phyloP scores from a whole-genome alignment of 2,888 invertebrate species.

The Ophonus ardosiacus region DNA sequence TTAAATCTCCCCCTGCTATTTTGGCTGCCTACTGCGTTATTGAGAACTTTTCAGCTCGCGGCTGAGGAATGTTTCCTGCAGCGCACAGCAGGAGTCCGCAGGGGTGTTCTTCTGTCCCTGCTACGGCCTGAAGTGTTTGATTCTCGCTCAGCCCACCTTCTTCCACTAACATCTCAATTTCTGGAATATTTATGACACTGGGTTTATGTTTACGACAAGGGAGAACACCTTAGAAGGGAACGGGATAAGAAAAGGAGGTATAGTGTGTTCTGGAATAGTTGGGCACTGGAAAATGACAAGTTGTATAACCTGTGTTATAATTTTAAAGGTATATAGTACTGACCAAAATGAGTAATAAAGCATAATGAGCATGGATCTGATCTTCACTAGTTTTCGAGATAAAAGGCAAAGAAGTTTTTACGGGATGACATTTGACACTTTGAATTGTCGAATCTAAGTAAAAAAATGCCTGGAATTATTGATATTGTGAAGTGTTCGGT shows the following conservation, averaged over 20 bases:
- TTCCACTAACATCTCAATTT: slow-evolving; percentile 53
- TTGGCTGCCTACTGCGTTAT: not conserved
- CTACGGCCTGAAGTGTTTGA: slow-evolving; percentile 48
- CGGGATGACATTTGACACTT: too few relatives aligned
- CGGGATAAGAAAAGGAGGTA: not conserved
- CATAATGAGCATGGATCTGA: too few relatives aligned
- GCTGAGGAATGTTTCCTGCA: slow-evolving; percentile 11
- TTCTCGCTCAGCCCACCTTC: slow-evolving; percentile 35
- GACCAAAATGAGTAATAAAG: too few relatives aligned
- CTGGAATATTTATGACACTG: slow-evolving; percentile 51
- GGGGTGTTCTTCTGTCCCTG: slow-evolving; percentile 8
- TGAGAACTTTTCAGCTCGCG: not conserved
- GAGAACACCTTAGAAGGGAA: not conserved
- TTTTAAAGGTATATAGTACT: too few relatives aligned
- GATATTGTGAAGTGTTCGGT: too few relatives aligned
- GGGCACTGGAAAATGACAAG: too few relatives aligned
- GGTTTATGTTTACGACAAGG: slow-evolving; percentile 55
- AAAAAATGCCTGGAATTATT: too few relatives aligned
- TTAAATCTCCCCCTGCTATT: not conserved
- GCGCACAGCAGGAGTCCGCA: slow-evolving; percentile 8
- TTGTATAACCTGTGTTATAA: too few relatives aligned
- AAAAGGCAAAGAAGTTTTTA: too few relatives aligned
- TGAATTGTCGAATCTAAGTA: too few relatives aligned
- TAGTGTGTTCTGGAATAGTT: not conserved
- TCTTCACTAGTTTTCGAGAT: too few relatives aligned